Base-by-base conservation (phyloP, 2,113 vertebrate genomes). In the Toxotes jaculatrix region DNA sequence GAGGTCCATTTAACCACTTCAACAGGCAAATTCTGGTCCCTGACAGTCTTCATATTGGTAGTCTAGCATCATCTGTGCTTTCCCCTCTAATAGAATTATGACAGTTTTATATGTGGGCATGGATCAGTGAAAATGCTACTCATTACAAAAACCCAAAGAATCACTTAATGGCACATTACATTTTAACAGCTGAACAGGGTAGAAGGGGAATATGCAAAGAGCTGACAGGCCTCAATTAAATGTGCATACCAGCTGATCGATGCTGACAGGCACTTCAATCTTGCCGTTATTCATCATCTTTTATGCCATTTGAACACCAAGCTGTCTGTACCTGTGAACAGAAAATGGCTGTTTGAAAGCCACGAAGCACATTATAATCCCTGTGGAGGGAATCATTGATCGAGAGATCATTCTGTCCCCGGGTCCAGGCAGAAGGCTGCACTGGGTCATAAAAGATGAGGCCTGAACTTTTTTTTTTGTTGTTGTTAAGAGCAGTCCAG, bases 181-280 rank as follows among this genome's bases (percentile, higher is more conserved):
- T 63, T 83, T 73, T 80, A 75, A 84, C 74, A 83, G 88, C 68
- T 27, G 74, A 85, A 71, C 12, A 56, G 65, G 62, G 81, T n/a
- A 13, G 62, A 67, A 16, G 66, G 62, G 43, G 57, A 70, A 89
- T 85, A 89, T 84, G 70, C 86, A 77, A 63, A 45, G 13, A 83
- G 70, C 71, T 43, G 87, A 89, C 79, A 77, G 79, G 83, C 80
- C 82, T 88, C 86, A 93, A 94, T 94, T 93, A 91, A 90, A 93
- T 82, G 79, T 64, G 85, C 89, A 90, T 82, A 79, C n/a, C 63
- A 57, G 85, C 71, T 74, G 83, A 93, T 92, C 62, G 83, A 88
- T 87, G 86, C 88, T 69, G 87, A 86, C 88, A 84, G 80, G 3
- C 72, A 72, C 70, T 86, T 91, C 82, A 88, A 77, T 83, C 75